phyloP scores from a whole-genome alignment of 1,140 invertebrate genomes.

The Conopomorpha cramerella region DNA sequence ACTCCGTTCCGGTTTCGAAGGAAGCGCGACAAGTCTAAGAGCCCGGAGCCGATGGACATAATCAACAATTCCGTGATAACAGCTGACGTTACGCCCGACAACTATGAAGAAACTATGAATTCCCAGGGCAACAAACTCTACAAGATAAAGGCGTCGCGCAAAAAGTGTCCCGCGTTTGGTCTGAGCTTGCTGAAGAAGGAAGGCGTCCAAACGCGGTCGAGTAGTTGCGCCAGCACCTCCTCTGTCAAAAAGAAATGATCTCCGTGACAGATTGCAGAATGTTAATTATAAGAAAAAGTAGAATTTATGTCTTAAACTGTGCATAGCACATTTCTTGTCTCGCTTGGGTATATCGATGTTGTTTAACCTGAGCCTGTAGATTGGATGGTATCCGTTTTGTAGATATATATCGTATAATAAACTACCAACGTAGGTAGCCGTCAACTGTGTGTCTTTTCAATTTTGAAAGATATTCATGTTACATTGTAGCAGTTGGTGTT shows the following conservation, averaged over 20 bases:
- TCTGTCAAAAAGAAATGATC: slow-evolving; percentile 55
- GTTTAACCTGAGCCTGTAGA: too few species aligned
- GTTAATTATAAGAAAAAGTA: background rate
- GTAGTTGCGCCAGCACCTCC: slow-evolving; percentile 38
- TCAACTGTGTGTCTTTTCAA: too few species aligned
- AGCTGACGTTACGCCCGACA: slow-evolving; percentile 40
- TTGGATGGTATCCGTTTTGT: too few species aligned
- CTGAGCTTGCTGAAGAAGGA: slow-evolving; percentile 46
- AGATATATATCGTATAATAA: too few species aligned
- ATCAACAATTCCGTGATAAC: slow-evolving; percentile 38
- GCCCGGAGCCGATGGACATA: slow-evolving; percentile 52
- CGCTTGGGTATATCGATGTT: too few species aligned
- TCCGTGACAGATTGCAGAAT: too few species aligned
- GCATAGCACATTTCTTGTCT: too few species aligned
- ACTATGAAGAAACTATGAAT: slow-evolving; percentile 42
- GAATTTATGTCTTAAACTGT: too few species aligned
- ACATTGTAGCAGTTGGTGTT: too few species aligned
- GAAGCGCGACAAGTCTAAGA: slow-evolving; percentile 46
- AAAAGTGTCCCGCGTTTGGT: slow-evolving; percentile 45
- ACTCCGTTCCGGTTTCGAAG: slow-evolving; percentile 47
- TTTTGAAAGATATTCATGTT: too few species aligned
- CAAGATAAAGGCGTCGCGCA: slow-evolving; percentile 52
- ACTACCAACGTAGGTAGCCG: too few species aligned
- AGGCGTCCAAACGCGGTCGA: slow-evolving; percentile 40
- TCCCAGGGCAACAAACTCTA: slow-evolving; percentile 55